Evolutionary conservation across 2,797 vertebrate species (phyloP), one percentile per base, ranked within the genome.

Genomic region (Triplophysa yarkandensis): DNA sequence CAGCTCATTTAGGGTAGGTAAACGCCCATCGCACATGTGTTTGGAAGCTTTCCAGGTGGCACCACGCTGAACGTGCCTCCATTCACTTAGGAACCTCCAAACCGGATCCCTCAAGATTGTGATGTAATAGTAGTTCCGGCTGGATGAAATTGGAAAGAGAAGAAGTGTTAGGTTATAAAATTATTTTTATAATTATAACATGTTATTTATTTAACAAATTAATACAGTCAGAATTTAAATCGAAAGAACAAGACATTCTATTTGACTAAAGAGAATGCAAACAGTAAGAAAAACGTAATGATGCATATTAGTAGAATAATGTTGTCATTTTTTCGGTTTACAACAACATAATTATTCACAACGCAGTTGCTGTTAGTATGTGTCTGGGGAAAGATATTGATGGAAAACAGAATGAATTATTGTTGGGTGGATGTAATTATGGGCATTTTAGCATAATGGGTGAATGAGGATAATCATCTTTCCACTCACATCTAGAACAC

Each of bases 31-130:
- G 0, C 97, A 99, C 77, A 98, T 93, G 0, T 99, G 97, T 80
- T 97, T 86, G 0, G 97, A 98, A 0, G 96, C 95, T 73, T 98
- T 98, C 97, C 97, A 99, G 0, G 97, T 99, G 0, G 97, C 97
- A 0, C 97, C 97, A 1, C 97, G 93, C 78, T 98, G 97, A 57
- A 99, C 97, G 0, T 99, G 97, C 43, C 97, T 92, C 97, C 97
- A 98, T 80, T 99, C 97, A 0, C 97, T 99, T 83, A 98, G 85
- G 87, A 96, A 98, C 0, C 97, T 94, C 19, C 95, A 98, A 19
- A 98, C 95, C 0, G 97, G 97, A 85, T 99, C 96, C 79, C 97
- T 92, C 82, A 99, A 88, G 83, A 99, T 98, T 57, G 97, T 99
- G 80, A 99, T 98, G 55, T 98, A 98, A 87, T 98, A 96, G 87